Conservation (phyloP, 1,140 invertebrate species). For the Macrobrachium nipponense region DNA sequence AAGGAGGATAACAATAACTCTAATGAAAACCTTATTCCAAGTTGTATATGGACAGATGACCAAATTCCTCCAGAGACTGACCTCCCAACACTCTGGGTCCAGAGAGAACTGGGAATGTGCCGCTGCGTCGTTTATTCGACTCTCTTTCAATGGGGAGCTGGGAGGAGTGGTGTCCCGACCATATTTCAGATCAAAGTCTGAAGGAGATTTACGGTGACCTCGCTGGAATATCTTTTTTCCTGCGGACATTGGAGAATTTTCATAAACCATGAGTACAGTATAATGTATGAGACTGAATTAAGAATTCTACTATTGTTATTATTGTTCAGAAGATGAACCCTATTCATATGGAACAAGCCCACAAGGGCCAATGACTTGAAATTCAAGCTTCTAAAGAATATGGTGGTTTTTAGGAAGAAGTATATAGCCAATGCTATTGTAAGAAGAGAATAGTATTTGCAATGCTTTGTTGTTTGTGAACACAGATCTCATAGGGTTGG, state of each 20-base stretch:
- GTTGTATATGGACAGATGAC: neutral
- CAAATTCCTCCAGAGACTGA: neutral
- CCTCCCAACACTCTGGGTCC: conserved; percentile 62
- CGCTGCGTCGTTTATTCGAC: conserved; percentile 50
- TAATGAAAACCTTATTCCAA: too few species aligned
- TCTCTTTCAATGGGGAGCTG: conserved; percentile 71
- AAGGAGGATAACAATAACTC: too few species aligned
- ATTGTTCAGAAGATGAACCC: too few species aligned
- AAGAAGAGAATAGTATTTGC: too few species aligned
- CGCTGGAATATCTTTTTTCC: conserved; percentile 70
- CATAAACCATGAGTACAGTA: neutral
- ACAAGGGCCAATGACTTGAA: too few species aligned
- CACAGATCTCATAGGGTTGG: too few species aligned
- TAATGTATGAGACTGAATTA: neutral
- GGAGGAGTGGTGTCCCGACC: conserved; percentile 77
- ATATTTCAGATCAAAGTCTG: conserved; percentile 83
- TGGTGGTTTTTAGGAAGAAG: too few species aligned
- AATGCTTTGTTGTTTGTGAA: too few species aligned
- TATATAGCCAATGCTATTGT: too few species aligned
- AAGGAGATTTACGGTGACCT: conserved; percentile 80
- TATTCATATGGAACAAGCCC: too few species aligned
- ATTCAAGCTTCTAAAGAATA: too few species aligned
- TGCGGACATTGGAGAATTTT: neutral
- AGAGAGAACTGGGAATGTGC: conserved; percentile 35
- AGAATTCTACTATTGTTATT: too few species aligned